Conservation (phyloP, 2,113 vertebrate genomes). For the Ammodramus savannarum region DNA sequence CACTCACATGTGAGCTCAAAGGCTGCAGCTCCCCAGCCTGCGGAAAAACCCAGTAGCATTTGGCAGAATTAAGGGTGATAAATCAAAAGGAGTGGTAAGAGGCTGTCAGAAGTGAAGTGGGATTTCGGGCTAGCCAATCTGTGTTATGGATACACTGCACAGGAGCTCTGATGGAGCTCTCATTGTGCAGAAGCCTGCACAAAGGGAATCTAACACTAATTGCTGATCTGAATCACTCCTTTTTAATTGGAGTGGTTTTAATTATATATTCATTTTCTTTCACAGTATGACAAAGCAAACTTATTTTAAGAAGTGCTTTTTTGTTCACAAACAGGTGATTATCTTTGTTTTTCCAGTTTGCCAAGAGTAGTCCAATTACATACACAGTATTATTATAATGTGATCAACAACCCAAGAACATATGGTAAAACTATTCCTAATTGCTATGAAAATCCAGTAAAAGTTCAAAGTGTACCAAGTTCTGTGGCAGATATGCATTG, state of each 20-base stretch:
- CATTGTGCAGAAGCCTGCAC: neutral
- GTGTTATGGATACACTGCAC: rapidly evolving
- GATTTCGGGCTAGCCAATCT: neutral
- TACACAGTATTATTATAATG: rapidly evolving
- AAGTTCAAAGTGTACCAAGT: neutral
- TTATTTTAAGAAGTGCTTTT: neutral
- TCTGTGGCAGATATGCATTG: neutral
- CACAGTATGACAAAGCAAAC: neutral
- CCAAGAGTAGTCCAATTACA: neutral
- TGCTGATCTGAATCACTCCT: neutral
- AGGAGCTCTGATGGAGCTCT: neutral
- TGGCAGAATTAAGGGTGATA: neutral
- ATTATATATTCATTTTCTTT: neutral
- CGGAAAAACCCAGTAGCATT: neutral
- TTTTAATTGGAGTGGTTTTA: neutral
- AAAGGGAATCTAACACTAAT: neutral
- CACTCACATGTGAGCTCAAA: neutral
- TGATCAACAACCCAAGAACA: neutral
- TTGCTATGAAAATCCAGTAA: neutral
- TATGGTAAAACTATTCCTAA: neutral
- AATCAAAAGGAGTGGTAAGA: neutral
- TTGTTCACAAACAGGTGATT: neutral
- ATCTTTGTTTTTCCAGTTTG: neutral
- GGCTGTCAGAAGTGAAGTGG: neutral
- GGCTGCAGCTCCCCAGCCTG: neutral